Conservation (phyloP, 2,113 vertebrate genomes). For the Pandion haliaetus region DNA sequence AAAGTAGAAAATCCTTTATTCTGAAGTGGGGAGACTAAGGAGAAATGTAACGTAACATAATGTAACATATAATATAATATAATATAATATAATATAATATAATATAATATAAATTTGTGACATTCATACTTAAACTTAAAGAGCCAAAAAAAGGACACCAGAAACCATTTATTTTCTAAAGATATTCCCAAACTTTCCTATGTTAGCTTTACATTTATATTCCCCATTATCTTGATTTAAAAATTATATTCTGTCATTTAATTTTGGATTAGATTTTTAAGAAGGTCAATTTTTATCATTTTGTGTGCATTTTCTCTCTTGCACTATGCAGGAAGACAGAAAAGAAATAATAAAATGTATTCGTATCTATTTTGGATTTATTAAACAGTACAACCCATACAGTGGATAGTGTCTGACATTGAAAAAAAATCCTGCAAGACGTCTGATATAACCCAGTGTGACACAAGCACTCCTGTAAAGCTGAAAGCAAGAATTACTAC, state of each 20-base stretch:
- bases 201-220: background rate
- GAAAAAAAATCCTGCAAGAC: background rate
- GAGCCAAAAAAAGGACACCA: background rate
- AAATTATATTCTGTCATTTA: background rate
- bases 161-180: background rate
- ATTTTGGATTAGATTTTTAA: background rate
- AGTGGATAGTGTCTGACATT: background rate
- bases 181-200: background rate
- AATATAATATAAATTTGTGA: background rate
- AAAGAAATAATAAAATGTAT: background rate
- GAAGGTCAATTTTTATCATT: background rate
- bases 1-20: background rate
- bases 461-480: background rate
- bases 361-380: background rate
- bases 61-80: fast-evolving
- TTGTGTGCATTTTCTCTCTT: background rate
- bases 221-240: background rate
- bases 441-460: background rate
- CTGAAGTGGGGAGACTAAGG: background rate
- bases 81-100: background rate
- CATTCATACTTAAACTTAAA: background rate
- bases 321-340: background rate
- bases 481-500: background rate
- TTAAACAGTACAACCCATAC: background rate
- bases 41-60: background rate